A percentile compares a stretch with the other conserved stretches of the same genome.
Conservation (phyloP, 2,888 invertebrate genomes). For the Himalopsyche tibetana region DNA sequence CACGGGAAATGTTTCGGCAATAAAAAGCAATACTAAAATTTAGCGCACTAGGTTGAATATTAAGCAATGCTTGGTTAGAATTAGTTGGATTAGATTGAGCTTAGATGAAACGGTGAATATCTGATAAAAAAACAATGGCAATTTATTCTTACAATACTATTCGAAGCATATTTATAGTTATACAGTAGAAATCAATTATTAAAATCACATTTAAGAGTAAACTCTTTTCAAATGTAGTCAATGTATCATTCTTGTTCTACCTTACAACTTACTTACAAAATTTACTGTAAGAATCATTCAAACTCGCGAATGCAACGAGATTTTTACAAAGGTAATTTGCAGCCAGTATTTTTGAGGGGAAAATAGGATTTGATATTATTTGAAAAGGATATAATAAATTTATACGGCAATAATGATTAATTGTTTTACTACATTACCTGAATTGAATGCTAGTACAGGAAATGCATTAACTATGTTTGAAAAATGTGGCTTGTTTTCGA, state of each 20-base stretch:
- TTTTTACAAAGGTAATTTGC: too few species aligned
- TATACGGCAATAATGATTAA: background rate
- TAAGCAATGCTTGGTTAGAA: conserved; percentile 63
- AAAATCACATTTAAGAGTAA: conserved; percentile 41
- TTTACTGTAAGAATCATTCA: too few species aligned
- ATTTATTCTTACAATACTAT: conserved; percentile 41
- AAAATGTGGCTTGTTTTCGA: conserved; percentile 20
- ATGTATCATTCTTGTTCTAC: background rate
- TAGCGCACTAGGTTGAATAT: conserved; percentile 61
- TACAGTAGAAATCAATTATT: conserved; percentile 10
- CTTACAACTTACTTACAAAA: too few species aligned
- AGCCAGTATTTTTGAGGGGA: too few species aligned
- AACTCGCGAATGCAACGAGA: background rate
- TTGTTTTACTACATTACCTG: background rate
- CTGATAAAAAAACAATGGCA: conserved; percentile 37
- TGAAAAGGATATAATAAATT: too few species aligned
- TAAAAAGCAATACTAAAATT: conserved; percentile 66
- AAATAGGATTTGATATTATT: too few species aligned
- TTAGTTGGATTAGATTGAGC: conserved; percentile 65
- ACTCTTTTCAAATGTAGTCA: conserved; percentile 3
- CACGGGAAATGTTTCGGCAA: conserved; percentile 62
- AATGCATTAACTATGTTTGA: conserved; percentile 27
- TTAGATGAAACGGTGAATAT: conserved; percentile 58
- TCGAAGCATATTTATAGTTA: background rate
- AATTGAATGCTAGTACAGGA: background rate